These are phyloP conservation scores for Ataeniobius toweri DNA, from an alignment of 2,797 vertebrate genomes.

Conservation along the genomic window DNA sequence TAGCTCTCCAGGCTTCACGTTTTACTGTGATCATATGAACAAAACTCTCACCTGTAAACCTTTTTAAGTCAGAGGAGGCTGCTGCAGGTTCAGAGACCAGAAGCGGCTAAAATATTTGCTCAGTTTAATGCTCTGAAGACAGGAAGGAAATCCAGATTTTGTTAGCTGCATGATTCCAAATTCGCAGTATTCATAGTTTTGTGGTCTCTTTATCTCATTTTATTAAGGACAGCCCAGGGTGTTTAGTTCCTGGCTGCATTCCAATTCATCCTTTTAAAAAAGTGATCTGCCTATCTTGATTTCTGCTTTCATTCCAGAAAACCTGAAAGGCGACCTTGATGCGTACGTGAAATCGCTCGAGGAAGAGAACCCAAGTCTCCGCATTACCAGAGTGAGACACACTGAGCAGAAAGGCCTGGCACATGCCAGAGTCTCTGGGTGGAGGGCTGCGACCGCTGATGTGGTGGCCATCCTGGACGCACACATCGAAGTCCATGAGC, in stretches of 20 bases:
- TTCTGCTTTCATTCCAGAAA: conserved; percentile 48
- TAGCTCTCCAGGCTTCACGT: background rate
- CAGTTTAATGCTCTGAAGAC: too few relatives aligned
- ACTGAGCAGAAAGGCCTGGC: conserved; percentile 73
- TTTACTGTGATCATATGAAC: too few relatives aligned
- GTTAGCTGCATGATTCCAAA: too few relatives aligned
- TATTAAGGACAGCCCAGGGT: too few relatives aligned
- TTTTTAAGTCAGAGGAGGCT: too few relatives aligned
- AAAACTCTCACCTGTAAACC: too few relatives aligned
- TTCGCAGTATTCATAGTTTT: too few relatives aligned
- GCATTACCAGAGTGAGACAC: conserved; percentile 72
- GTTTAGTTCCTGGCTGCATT: background rate
- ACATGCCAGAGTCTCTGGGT: conserved; percentile 74
- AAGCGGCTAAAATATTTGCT: too few relatives aligned
- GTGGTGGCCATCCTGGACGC: conserved; percentile 85
- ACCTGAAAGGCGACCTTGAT: conserved; percentile 70
- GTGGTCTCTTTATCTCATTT: too few relatives aligned
- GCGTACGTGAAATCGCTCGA: conserved; percentile 57
- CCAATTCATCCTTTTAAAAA: background rate
- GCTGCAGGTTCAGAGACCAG: too few relatives aligned
- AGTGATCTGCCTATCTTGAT: background rate
- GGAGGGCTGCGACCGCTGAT: conserved; percentile 75
- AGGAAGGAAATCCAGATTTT: too few relatives aligned
- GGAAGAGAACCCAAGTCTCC: conserved; percentile 55
- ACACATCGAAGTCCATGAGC: conserved; percentile 80